Percentiles rank a stretch among this genome's conserved stretches.
Conservation (phyloP, 2,888 invertebrate species). For the Caenorhabditis sulstoni region DNA sequence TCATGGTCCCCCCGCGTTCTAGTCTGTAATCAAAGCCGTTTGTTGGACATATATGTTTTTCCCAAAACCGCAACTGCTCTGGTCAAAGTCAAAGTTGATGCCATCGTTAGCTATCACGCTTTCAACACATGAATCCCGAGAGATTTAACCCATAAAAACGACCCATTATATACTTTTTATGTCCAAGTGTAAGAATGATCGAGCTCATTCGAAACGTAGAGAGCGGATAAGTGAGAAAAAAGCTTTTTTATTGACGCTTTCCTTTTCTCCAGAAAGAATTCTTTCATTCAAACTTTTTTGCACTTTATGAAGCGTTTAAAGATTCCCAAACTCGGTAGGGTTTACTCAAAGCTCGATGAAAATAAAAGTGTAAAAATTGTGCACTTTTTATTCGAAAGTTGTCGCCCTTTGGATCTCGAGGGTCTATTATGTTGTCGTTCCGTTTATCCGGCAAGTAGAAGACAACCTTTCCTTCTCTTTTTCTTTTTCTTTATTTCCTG, state of each 20-base stretch:
- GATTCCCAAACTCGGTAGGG: too few species aligned
- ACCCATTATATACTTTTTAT: conserved; percentile 51
- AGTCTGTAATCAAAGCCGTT: too few species aligned
- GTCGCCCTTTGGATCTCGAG: too few species aligned
- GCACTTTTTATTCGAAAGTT: neutral
- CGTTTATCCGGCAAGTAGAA: conserved; percentile 19
- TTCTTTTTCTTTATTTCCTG: conserved; percentile 34
- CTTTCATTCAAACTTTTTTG: too few species aligned
- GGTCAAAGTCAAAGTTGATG: too few species aligned
- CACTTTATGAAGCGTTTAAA: too few species aligned
- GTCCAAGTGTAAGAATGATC: conserved; percentile 39
- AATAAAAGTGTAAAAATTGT: neutral
- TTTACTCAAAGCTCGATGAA: too few species aligned
- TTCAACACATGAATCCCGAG: conserved; percentile 39
- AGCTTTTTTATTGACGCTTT: neutral
- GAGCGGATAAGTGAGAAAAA: conserved; percentile 9
- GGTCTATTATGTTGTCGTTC: conserved; percentile 44
- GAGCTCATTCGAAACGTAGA: conserved; percentile 14
- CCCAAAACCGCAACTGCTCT: too few species aligned
- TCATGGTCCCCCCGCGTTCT: too few species aligned
- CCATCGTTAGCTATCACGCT: neutral
- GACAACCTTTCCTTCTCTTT: conserved; percentile 50
- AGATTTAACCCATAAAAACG: conserved; percentile 31
- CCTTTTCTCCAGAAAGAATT: too few species aligned
- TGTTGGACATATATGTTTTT: too few species aligned